Conservation (phyloP, 2,113 vertebrate species). For the Eulemur rufifrons region DNA sequence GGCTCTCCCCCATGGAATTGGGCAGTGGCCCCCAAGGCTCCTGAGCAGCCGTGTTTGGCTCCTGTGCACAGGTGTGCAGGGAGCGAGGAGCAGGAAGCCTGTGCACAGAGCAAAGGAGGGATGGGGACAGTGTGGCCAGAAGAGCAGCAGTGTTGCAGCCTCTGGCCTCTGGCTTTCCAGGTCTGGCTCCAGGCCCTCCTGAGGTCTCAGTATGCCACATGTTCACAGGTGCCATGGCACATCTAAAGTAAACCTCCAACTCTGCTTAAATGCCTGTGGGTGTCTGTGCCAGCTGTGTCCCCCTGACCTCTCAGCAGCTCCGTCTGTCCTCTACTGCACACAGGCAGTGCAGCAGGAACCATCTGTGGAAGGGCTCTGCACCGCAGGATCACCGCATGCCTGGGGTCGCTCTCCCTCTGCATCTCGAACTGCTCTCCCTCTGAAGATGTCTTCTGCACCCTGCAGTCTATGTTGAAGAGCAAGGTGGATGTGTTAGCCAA, state of each 20-base stretch:
- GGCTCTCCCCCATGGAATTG: not conserved
- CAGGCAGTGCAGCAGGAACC: not conserved
- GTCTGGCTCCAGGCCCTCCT: not conserved
- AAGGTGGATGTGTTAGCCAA: not conserved
- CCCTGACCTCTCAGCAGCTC: not conserved
- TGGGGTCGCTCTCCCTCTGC: not conserved
- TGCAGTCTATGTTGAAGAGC: too few relatives aligned
- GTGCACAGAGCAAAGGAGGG: not conserved
- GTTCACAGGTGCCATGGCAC: fast-evolving
- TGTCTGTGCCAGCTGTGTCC: not conserved
- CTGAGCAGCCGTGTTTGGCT: not conserved
- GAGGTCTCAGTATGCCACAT: not conserved
- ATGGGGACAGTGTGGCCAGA: fast-evolving
- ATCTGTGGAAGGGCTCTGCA: not conserved
- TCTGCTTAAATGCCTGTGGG: not conserved
- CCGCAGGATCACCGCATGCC: not conserved
- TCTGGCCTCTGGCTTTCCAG: not conserved
- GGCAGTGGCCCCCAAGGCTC: not conserved
- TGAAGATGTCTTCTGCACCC: not conserved
- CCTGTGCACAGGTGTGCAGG: not conserved
- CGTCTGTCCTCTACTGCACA: not conserved
- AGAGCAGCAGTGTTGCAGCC: fast-evolving
- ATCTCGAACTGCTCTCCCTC: not conserved
- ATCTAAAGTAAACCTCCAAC: not conserved
- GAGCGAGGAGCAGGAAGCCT: not conserved